These are phyloP conservation scores for Lasioglossum malachurum DNA, from an alignment of 2,888 invertebrate genomes.

Conservation along the genomic window DNA sequence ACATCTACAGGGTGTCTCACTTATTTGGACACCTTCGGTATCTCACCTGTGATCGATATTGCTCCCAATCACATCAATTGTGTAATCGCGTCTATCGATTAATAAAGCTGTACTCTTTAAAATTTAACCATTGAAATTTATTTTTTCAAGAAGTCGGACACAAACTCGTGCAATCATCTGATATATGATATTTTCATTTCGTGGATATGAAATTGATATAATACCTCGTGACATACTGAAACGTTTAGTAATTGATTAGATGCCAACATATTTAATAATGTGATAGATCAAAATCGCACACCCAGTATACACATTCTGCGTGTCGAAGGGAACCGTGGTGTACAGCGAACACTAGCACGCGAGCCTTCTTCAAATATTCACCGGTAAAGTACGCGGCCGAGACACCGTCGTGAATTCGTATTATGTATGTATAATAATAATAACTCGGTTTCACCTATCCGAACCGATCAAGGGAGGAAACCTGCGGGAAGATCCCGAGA, in stretches of 20 bases:
- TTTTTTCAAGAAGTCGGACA: too few species aligned
- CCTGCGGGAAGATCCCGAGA: neutral
- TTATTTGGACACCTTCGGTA: neutral
- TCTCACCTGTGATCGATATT: neutral
- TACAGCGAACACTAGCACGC: neutral
- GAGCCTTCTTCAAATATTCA: conserved; percentile 2
- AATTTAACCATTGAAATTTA: too few species aligned
- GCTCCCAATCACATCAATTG: neutral
- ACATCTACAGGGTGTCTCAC: neutral
- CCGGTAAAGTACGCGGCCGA: neutral
- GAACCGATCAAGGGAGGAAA: neutral
- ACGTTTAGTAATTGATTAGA: too few species aligned
- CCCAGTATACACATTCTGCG: neutral
- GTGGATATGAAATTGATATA: too few species aligned
- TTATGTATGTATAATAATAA: neutral
- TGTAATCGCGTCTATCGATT: too few species aligned
- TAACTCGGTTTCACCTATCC: neutral
- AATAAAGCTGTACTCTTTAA: too few species aligned
- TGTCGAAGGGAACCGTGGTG: neutral
- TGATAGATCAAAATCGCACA: neutral
- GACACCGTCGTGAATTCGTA: neutral
- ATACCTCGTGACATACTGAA: too few species aligned
- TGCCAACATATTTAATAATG: too few species aligned
- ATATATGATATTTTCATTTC: too few species aligned
- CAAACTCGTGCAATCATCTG: too few species aligned